Percentiles rank a stretch among this genome's conserved stretches.
phyloP scores from a whole-genome alignment of 2,888 invertebrate genomes.

The Prenolepis imparis region DNA sequence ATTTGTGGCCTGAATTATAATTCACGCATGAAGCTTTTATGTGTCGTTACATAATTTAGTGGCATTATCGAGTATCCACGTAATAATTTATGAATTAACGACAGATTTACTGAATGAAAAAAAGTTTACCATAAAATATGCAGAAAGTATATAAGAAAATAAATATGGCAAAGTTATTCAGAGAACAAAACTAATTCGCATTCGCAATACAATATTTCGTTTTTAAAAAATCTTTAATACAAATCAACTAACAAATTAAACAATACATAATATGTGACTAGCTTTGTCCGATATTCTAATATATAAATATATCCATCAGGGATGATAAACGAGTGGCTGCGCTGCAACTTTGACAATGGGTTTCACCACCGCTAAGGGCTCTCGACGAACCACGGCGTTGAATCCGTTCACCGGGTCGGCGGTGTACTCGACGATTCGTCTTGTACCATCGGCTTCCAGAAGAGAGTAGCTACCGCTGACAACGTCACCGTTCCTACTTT shows the following conservation, averaged over 20 bases:
- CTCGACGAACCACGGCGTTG: constrained; percentile 82
- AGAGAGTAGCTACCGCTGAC: constrained; percentile 83
- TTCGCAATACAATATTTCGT: background rate
- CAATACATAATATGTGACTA: constrained; percentile 67
- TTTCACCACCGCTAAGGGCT: constrained; percentile 79
- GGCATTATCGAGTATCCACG: background rate
- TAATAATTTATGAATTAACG: background rate
- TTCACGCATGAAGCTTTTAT: background rate
- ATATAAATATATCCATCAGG: constrained; percentile 22
- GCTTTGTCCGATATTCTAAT: constrained; percentile 18
- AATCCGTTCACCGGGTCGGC: constrained; percentile 84
- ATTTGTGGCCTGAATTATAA: background rate
- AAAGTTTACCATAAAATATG: background rate
- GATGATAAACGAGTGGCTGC: constrained; percentile 65
- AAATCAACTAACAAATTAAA: constrained; percentile 30
- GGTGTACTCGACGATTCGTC: constrained; percentile 81
- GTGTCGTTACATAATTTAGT: background rate
- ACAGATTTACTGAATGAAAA: background rate
- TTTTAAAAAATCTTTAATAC: constrained; percentile 62
- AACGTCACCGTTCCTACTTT: constrained; percentile 81
- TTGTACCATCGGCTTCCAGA: constrained; percentile 83
- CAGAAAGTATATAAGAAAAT: background rate
- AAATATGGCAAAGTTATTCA: background rate
- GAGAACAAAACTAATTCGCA: background rate
- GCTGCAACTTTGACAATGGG: constrained; percentile 62